Evolutionary conservation across 2,888 invertebrate species (phyloP).

Genomic region (Plusia festucae): DNA sequence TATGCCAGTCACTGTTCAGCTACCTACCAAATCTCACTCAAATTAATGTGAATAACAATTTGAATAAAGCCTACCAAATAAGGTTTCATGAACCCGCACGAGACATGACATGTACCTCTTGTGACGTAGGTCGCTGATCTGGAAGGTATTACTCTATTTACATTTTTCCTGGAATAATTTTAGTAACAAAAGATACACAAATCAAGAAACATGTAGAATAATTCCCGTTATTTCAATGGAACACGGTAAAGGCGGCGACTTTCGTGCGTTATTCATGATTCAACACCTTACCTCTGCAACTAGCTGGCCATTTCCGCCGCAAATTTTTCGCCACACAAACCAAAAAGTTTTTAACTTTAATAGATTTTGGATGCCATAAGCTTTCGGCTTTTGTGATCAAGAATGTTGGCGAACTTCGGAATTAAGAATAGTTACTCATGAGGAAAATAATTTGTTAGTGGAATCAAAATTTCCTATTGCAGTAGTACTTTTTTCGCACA

Average conservation of each 20-base stretch:
- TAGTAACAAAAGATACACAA: constrained; percentile 53
- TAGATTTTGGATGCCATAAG: constrained; percentile 63
- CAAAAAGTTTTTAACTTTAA: constrained; percentile 63
- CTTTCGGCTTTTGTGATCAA: constrained; percentile 44
- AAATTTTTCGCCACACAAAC: constrained; percentile 73
- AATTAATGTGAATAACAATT: neutral
- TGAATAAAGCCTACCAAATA: neutral
- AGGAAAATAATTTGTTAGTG: constrained; percentile 38
- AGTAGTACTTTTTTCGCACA: constrained; percentile 22
- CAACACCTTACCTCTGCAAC: constrained; percentile 76
- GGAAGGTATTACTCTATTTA: neutral
- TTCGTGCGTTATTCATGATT: constrained; percentile 80
- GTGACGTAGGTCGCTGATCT: neutral
- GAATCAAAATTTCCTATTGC: constrained; percentile 28
- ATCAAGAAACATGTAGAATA: constrained; percentile 72
- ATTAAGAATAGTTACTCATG: constrained; percentile 40
- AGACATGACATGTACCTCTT: neutral
- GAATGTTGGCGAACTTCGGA: constrained; percentile 42
- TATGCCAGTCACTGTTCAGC: no score
- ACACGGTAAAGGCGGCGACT: constrained; percentile 79
- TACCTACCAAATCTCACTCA: no score
- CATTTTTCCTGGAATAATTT: constrained; percentile 21
- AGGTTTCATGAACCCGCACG: neutral
- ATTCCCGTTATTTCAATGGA: constrained; percentile 71
- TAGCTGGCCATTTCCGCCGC: constrained; percentile 73